Conservation (phyloP, 2,888 invertebrate genomes). For the Plusia festucae region DNA sequence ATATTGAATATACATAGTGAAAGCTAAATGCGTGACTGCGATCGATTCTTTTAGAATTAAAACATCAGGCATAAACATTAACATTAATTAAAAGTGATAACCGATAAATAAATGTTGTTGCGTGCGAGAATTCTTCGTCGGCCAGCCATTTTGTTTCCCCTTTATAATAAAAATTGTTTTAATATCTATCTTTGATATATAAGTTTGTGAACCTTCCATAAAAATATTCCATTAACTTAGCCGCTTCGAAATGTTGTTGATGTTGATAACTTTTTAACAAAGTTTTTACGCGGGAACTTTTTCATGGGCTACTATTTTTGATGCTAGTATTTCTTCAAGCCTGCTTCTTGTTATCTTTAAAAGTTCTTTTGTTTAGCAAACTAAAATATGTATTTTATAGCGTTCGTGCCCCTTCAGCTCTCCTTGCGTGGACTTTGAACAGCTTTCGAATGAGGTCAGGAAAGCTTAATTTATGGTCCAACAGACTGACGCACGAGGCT, state of each 20-base stretch:
- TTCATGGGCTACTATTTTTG: conserved; percentile 45
- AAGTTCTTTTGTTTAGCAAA: conserved; percentile 33
- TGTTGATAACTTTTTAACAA: conserved; percentile 38
- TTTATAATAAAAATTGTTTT: conserved; percentile 25
- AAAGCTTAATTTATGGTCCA: conserved; percentile 6
- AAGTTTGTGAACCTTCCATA: conserved; percentile 28
- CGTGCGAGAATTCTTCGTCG: conserved; percentile 51
- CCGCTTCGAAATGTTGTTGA: conserved; percentile 42
- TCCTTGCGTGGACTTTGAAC: not conserved
- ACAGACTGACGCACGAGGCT: conserved; percentile 6
- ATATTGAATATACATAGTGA: conserved; percentile 39
- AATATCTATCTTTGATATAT: conserved; percentile 31
- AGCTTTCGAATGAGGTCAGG: not conserved
- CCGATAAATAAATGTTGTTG: conserved; percentile 49
- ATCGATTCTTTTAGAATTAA: conserved; percentile 61
- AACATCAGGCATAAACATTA: conserved; percentile 61
- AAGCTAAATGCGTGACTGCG: conserved; percentile 67
- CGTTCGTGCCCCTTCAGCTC: conserved; percentile 1
- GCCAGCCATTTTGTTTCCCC: conserved; percentile 39
- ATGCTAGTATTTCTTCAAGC: conserved; percentile 36
- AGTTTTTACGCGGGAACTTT: conserved; percentile 48
- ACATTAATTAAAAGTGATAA: conserved; percentile 66
- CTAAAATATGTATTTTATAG: conserved; percentile 14
- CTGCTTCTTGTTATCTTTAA: conserved; percentile 28
- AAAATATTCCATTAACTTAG: conserved; percentile 32